Conservation (phyloP, 1,140 invertebrate genomes). For the Sminthurides bifidus region DNA sequence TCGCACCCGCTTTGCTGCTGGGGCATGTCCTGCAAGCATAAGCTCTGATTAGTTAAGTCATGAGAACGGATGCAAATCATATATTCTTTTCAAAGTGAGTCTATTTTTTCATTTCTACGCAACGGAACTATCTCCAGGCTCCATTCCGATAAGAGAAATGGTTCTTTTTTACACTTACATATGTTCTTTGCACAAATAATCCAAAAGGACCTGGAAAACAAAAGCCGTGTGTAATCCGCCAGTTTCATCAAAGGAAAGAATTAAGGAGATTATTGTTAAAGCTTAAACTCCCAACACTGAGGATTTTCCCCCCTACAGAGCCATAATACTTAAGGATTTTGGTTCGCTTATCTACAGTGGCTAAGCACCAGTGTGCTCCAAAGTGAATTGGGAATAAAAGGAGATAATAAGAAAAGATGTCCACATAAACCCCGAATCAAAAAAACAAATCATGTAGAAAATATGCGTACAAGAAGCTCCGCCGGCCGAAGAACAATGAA, state of each 20-base stretch:
- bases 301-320: slow-evolving; percentile 70
- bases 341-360: slow-evolving; percentile 72
- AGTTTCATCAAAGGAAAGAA: not conserved
- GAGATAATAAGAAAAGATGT: slow-evolving; percentile 73
- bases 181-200: slow-evolving; percentile 74
- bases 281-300: slow-evolving; percentile 49
- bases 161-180: slow-evolving; percentile 70
- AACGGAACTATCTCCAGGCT: slow-evolving; percentile 47
- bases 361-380: slow-evolving; percentile 92
- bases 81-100: slow-evolving; percentile 22
- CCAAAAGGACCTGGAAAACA: slow-evolving; percentile 42
- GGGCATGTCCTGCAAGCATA: slow-evolving; percentile 55
- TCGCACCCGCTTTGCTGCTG: slow-evolving; percentile 94
- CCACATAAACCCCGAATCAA: slow-evolving; percentile 41
- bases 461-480: not conserved
- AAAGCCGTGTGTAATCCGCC: too few relatives aligned
- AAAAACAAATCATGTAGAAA: not conserved
- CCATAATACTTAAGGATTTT: slow-evolving; percentile 78
- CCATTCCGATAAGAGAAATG: slow-evolving; percentile 61
- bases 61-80: too few relatives aligned
- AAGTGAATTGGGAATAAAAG: slow-evolving; percentile 85
- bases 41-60: slow-evolving; percentile 32
- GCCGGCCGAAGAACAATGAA: too few relatives aligned
- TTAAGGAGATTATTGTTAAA: slow-evolving; percentile 2
- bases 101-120: not conserved